Conservation (phyloP, 1,140 invertebrate species). For the Gonioctena quinquepunctata region DNA sequence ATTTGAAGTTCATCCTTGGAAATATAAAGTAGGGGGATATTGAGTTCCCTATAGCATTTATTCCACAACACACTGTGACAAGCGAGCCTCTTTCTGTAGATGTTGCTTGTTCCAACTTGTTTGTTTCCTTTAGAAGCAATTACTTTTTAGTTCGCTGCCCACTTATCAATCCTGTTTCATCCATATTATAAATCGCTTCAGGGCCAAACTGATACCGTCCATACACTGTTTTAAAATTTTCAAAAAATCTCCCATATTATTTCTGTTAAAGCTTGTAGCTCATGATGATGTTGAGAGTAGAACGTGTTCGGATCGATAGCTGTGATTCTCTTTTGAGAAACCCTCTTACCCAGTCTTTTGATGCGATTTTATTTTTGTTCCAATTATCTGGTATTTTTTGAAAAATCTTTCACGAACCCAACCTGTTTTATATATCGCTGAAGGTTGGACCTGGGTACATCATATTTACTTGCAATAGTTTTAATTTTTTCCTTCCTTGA, state of each 20-base stretch:
- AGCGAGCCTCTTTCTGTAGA: constrained; percentile 57
- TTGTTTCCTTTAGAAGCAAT: constrained; percentile 48
- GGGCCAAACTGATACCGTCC: background rate
- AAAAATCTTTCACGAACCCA: background rate
- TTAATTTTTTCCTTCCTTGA: background rate
- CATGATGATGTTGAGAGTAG: background rate
- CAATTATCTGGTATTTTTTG: too few species aligned
- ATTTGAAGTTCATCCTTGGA: background rate
- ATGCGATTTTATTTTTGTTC: too few species aligned
- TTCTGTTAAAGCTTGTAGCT: background rate
- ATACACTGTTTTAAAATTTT: background rate
- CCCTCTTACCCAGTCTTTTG: too few species aligned
- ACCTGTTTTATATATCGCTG: background rate
- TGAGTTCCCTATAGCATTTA: background rate
- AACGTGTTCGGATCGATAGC: background rate
- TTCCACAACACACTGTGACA: constrained; percentile 48
- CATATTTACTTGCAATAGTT: background rate
- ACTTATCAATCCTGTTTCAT: background rate
- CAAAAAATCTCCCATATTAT: background rate
- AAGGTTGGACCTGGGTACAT: background rate
- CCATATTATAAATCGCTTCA: background rate
- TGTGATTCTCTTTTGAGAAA: background rate
- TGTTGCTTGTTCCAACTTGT: constrained; percentile 55
- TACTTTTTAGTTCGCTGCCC: constrained; percentile 42
- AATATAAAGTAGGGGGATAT: background rate